Base-by-base conservation (phyloP, 1,140 invertebrate genomes). In the Maniola jurtina region DNA sequence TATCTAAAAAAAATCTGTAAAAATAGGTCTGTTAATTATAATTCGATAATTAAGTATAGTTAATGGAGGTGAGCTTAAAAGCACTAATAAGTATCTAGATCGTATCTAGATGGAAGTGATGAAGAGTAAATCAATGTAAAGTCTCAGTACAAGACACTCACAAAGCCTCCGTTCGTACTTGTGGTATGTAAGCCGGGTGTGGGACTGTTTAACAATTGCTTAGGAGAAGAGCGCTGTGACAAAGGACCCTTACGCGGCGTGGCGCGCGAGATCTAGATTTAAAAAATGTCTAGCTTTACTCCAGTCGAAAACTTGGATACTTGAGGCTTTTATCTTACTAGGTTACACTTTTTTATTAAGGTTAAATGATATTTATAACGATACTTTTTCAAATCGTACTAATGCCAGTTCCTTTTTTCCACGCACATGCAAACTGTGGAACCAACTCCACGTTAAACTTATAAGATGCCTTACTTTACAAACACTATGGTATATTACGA, bases 171-270 rank as follows among this genome's bases (percentile, higher is more conserved):
- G 15, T 55, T 40, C 50, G 63, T 60, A 68, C 36, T 25, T 4
- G 47, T n/a, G n/a, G n/a, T 54, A 68, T 61, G 72, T 14, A 64
- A 59, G 62, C 63, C 66, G 59, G 56, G 62, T 61, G 63, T 68
- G 66, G 69, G 70, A 78, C 77, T 75, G 70, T 76, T 75, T 76
- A 76, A 78, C 81, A 79, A 86, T 86, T 79, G 80, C 78, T 77
- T 73, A 64, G 70, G 77, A 71, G 69, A 55, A 70, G 70, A 70
- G 78, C 71, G 63, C 40, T 11, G 35, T 84, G 81, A 84, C 83
- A 86, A 86, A 86, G 83, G 57, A 78, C 81, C 68, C 83, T 86
- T 70, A 68, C 56, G 67, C 71, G 75, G 79, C 72, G 79, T 71
- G 71, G 69, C 72, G 64, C 58, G 70, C 61, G 63, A 72, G 69